Percentiles rank a stretch among this genome's conserved stretches.
These are phyloP conservation scores for Pachyuromys duprasi DNA, from an alignment of 2,797 vertebrate genomes.

Conservation along the genomic window DNA sequence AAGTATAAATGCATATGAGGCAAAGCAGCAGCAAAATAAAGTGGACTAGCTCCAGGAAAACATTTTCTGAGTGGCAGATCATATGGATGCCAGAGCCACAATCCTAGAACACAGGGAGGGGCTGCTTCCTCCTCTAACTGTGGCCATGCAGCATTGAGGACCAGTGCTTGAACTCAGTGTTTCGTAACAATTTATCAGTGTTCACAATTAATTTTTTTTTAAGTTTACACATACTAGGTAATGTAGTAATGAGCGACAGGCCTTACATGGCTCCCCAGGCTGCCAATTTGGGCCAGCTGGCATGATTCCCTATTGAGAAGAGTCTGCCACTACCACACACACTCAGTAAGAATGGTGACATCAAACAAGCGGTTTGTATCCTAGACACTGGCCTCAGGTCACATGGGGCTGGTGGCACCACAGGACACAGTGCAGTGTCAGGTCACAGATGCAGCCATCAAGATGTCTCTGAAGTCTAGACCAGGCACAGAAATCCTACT, in stretches of 20 bases:
- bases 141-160: background rate
- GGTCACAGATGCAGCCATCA: background rate
- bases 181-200: background rate
- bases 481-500: background rate
- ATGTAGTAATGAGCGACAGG: background rate
- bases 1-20: background rate
- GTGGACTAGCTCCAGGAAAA: too few relatives aligned
- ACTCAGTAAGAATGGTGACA: background rate
- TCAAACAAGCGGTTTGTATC: background rate
- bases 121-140: background rate
- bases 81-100: background rate
- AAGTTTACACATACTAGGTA: background rate
- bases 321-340: too few relatives aligned
- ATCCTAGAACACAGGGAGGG: too few relatives aligned
- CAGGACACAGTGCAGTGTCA: background rate
- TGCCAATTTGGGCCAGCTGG: background rate
- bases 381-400: background rate
- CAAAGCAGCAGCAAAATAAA: background rate
- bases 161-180: background rate
- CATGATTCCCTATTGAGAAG: background rate
- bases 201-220: background rate
- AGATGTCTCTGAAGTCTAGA: background rate
- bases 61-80: background rate
- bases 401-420: background rate
- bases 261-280: rapidly evolving